Evolutionary conservation across 2,888 invertebrate genomes (phyloP).

Genomic region (Punctoribates punctum): DNA sequence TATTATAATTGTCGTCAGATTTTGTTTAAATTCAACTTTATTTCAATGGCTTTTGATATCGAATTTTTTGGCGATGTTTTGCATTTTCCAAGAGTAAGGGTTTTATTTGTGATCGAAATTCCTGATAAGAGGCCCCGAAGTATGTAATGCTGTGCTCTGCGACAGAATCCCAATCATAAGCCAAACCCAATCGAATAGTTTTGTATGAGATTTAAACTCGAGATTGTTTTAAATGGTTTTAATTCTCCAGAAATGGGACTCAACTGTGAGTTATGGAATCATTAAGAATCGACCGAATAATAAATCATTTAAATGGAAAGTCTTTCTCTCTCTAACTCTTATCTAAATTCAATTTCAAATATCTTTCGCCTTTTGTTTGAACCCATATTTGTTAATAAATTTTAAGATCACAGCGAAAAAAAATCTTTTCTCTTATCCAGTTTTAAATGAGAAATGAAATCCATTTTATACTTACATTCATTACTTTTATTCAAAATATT

Average conservation of each 20-base stretch:
- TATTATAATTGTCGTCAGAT: slow-evolving; percentile 14
- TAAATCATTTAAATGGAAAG: slow-evolving; percentile 23
- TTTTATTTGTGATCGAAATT: slow-evolving; percentile 27
- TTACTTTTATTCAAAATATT: neutral
- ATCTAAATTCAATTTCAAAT: slow-evolving; percentile 20
- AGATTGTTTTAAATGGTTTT: slow-evolving; percentile 31
- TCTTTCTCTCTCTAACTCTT: slow-evolving; percentile 2
- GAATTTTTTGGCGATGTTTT: neutral
- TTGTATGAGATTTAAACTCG: neutral
- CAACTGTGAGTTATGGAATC: slow-evolving; percentile 25
- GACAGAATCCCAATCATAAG: slow-evolving; percentile 25
- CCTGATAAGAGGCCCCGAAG: neutral
- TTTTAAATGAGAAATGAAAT: neutral
- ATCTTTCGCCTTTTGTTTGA: slow-evolving; percentile 6
- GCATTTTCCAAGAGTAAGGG: slow-evolving; percentile 27
- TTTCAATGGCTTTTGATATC: slow-evolving; percentile 8
- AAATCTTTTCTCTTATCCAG: neutral
- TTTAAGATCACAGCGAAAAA: neutral
- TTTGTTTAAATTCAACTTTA: neutral
- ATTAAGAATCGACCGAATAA: slow-evolving; percentile 14
- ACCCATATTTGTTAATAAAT: slow-evolving; percentile 18
- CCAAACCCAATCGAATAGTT: slow-evolving; percentile 22
- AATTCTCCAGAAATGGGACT: slow-evolving; percentile 8
- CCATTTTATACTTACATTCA: neutral
- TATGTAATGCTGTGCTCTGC: slow-evolving; percentile 5